Conservation (phyloP, 2,888 invertebrate species). For the Spodoptera littoralis region DNA sequence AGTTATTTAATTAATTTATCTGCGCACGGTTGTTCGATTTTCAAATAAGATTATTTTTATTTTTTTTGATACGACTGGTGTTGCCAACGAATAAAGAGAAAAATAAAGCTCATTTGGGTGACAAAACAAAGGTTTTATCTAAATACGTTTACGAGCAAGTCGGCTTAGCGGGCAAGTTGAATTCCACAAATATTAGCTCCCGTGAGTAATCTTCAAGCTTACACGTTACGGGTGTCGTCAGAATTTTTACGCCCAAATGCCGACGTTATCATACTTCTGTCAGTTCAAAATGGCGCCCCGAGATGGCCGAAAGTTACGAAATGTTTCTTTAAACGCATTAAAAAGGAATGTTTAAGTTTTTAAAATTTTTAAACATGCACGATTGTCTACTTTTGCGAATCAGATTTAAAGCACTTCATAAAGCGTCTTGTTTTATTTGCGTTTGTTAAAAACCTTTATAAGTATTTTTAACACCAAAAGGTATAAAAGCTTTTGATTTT, state of each 20-base stretch:
- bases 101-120: slow-evolving; percentile 37
- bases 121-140: slow-evolving; percentile 58
- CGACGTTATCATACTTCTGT: slow-evolving; percentile 57
- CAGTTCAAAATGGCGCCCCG: slow-evolving; percentile 31
- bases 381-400: slow-evolving; percentile 28
- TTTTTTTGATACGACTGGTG: slow-evolving; percentile 1
- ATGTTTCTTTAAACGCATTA: slow-evolving; percentile 29
- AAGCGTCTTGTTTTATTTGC: slow-evolving; percentile 27
- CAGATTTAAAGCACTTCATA: slow-evolving; percentile 32
- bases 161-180: slow-evolving; percentile 59
- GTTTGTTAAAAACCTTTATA: neutral
- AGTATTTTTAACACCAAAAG: no score
- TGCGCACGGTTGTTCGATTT: slow-evolving; percentile 31
- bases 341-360: slow-evolving; percentile 21
- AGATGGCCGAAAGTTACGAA: slow-evolving; percentile 52
- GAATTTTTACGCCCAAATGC: slow-evolving; percentile 61
- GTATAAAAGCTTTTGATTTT: slow-evolving; percentile 14
- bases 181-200: slow-evolving; percentile 84
- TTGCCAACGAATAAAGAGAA: slow-evolving; percentile 11
- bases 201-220: slow-evolving; percentile 68
- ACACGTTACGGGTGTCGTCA: slow-evolving; percentile 58
- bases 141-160: slow-evolving; percentile 55
- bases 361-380: slow-evolving; percentile 18
- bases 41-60: slow-evolving; percentile 14
- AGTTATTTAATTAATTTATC: slow-evolving; percentile 46